A percentile compares a stretch with the other conserved stretches of the same genome.
Conservation (phyloP, 2,113 vertebrate genomes). For the Aramus guarauna region DNA sequence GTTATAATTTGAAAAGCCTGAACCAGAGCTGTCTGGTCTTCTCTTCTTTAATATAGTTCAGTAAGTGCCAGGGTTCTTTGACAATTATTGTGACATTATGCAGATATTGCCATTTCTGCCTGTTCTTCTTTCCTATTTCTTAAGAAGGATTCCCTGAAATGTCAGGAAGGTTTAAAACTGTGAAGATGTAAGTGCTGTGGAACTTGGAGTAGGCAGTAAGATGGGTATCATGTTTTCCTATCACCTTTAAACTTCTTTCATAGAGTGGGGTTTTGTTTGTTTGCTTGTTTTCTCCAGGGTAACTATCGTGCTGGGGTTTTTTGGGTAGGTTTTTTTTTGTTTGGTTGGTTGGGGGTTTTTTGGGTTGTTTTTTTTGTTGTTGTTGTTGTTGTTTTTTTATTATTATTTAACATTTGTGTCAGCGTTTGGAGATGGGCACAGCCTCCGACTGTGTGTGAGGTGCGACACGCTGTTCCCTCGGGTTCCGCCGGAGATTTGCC, state of each 20-base stretch:
- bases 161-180: background rate
- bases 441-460: accelerated
- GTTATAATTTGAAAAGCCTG: background rate
- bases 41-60: background rate
- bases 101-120: background rate
- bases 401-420: accelerated
- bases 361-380: too few species aligned
- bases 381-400: too few species aligned
- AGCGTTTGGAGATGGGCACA: accelerated
- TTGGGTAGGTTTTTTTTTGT: too few species aligned
- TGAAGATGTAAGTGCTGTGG: background rate
- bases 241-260: background rate
- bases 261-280: accelerated
- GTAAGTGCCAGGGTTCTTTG: background rate
- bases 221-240: accelerated
- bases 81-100: accelerated
- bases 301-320: accelerated
- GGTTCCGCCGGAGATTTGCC: accelerated
- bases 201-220: background rate
- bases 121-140: background rate
- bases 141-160: background rate
- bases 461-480: accelerated
- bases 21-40: background rate
- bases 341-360: too few species aligned
- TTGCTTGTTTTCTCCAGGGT: background rate